Conservation (phyloP, 2,113 vertebrate species). For the Pristiophorus japonicus region DNA sequence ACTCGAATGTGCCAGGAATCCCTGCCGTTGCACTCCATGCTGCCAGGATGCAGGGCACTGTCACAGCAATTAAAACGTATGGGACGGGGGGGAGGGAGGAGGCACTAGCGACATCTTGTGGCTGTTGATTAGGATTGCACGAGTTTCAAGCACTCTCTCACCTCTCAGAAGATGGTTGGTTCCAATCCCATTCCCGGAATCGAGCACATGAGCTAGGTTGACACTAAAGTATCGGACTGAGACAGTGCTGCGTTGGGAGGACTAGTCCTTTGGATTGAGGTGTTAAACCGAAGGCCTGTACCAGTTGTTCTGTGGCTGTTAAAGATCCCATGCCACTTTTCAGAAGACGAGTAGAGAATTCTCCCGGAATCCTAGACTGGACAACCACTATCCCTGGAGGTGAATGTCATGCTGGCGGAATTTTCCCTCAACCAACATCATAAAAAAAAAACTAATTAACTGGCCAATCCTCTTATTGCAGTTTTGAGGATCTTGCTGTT, state of each 20-base stretch:
- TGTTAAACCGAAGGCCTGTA: background rate
- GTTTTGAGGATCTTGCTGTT: too few relatives aligned
- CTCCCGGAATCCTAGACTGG: background rate
- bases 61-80: background rate
- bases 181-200: background rate
- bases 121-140: background rate
- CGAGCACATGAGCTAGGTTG: background rate
- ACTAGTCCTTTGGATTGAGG: background rate
- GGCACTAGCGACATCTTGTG: background rate
- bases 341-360: background rate
- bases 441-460: too few relatives aligned
- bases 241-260: too few relatives aligned
- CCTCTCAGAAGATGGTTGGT: background rate
- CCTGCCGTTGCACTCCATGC: background rate
- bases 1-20: background rate
- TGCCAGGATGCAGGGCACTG: background rate
- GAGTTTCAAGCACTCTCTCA: background rate
- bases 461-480: too few relatives aligned
- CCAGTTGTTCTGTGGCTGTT: background rate
- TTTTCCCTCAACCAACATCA: background rate
- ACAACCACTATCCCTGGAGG: background rate
- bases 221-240: background rate
- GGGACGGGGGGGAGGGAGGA: background rate
- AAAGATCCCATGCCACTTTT: background rate
- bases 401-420: background rate